phyloP scores from a whole-genome alignment of 2,113 vertebrate species.

The Cepphus grylle region DNA sequence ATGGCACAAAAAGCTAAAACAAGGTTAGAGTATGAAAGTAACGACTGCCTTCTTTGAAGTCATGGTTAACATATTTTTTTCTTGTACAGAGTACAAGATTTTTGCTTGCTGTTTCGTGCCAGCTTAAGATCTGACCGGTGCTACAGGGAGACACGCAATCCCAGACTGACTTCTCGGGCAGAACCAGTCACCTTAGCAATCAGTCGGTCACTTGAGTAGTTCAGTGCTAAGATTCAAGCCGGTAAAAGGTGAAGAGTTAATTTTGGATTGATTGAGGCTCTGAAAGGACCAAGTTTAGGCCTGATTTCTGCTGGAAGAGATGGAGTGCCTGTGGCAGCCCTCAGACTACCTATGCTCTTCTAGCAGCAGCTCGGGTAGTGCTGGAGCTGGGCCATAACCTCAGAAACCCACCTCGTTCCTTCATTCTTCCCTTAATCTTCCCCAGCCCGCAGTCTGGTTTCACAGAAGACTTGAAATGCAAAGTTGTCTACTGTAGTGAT shows the following conservation, averaged over 20 bases:
- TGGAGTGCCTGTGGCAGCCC: not conserved
- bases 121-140: not conserved
- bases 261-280: not conserved
- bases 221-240: not conserved
- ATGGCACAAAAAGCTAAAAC: not conserved
- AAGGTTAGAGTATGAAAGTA: not conserved
- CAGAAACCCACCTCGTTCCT: not conserved
- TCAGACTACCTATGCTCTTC: not conserved
- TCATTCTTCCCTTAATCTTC: not conserved
- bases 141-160: not conserved
- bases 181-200: not conserved
- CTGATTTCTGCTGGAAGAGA: not conserved
- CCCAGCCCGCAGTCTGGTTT: not conserved
- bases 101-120: not conserved
- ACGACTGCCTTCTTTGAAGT: not conserved
- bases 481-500: not conserved
- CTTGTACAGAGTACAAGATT: not conserved
- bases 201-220: not conserved
- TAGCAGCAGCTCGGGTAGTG: not conserved
- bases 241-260: not conserved
- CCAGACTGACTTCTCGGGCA: not conserved
- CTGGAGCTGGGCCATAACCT: not conserved
- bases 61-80: accelerated
- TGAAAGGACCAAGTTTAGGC: not conserved
- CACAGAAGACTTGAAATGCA: not conserved